Evolutionary conservation across 2,888 invertebrate species (phyloP), one percentile per base, ranked within the genome.

Genomic region (Polydrusus cervinus): DNA sequence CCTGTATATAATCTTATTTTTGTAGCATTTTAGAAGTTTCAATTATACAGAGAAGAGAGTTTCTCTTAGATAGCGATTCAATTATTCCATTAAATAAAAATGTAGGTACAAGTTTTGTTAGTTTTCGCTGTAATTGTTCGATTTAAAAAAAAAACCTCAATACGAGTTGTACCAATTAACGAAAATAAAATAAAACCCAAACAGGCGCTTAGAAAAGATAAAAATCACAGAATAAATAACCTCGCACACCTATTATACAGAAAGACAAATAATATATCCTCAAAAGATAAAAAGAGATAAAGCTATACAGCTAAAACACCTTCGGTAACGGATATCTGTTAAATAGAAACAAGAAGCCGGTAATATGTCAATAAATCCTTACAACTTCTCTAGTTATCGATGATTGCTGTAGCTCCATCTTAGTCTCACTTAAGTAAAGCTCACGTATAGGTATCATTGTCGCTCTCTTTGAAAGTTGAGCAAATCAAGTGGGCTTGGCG

Each of bases 341-440:
- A 80, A 77, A 80, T 80, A 81, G 81, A 79, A 81, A 81, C 82
- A 80, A 81, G 81, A 74, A 73, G 74, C 77, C 72, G 77, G 69
- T 80, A 83, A 83, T 82, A 83, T 82, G 79, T 83, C 82, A 80
- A 84, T 84, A 84, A 83, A 82, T 83, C 81, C 78, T 64, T 74
- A 82, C 81, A 81, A 72, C 72, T 76, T 70, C 62, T 65, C 80
- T 79, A 78, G 81, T 81, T 84, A 83, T 83, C 83, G 79, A 78
- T 81, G 81, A 82, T 83, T 82, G 80, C 79, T 78, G 55, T 74
- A 43, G 60, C 25, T 49, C 64, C 47, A 16, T 79, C 80, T 79
- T 69, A 75, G 79, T 82, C 78, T 55, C 45, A 77, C 78, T 71
- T 57, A 30, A 51, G 38, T 7, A n/a, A 11, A 34, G n/a, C 20